These are phyloP conservation scores for Osmerus eperlanus DNA, from an alignment of 2,113 vertebrate genomes.

Conservation along the genomic window DNA sequence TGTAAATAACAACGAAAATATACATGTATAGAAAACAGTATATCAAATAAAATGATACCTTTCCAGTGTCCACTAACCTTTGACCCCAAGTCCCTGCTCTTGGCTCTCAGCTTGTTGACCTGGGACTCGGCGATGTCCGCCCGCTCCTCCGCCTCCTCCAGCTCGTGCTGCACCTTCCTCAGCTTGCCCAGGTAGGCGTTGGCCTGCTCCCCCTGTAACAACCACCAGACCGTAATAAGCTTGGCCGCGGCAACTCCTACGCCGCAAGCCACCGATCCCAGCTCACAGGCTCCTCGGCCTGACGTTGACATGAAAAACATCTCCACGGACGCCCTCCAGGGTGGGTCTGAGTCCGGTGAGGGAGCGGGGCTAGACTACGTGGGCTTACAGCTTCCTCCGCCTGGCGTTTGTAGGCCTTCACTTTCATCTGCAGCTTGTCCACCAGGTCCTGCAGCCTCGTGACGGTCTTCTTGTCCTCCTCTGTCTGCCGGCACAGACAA, in stretches of 20 bases:
- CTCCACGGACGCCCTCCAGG: not conserved
- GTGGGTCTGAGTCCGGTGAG: not conserved
- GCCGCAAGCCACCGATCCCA: too few species aligned
- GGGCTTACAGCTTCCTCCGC: conserved; percentile 81
- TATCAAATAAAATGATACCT: too few species aligned
- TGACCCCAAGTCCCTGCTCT: conserved; percentile 51
- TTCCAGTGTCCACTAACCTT: conserved; percentile 11
- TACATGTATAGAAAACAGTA: too few species aligned
- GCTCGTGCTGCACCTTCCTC: conserved; percentile 70
- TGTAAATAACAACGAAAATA: too few species aligned
- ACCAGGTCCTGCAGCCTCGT: conserved; percentile 61
- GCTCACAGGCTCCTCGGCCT: too few species aligned
- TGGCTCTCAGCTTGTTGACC: conserved; percentile 72
- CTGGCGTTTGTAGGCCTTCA: conserved; percentile 85
- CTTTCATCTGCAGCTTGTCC: conserved; percentile 78
- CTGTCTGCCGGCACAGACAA: conserved; percentile 15
- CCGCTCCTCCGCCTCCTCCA: conserved; percentile 72
- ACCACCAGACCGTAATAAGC: not conserved
- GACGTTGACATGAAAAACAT: not conserved
- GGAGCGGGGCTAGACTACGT: conserved; percentile 10
- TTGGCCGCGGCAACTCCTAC: not conserved
- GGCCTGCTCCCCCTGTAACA: conserved; percentile 56
- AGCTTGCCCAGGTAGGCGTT: conserved; percentile 49
- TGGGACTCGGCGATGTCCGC: conserved; percentile 72
- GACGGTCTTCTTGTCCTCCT: conserved; percentile 58